Evolutionary conservation across 2,797 vertebrate genomes (phyloP), one percentile per base, ranked within the genome.

Genomic region (Pangasius mekongensis): DNA sequence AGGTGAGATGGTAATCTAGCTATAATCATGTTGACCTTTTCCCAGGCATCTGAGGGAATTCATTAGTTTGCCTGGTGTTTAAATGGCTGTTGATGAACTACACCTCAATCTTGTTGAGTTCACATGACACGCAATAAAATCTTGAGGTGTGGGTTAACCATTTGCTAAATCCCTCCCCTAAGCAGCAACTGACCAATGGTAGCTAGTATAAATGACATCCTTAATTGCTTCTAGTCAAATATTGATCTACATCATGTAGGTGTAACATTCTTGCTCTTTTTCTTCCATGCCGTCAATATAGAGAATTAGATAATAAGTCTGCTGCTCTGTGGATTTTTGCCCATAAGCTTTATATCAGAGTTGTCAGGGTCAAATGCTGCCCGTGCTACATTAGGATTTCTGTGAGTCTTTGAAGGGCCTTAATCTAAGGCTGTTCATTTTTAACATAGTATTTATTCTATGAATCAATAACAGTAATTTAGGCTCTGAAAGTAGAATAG

Each of bases 1-100:
- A 98, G 97, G 98, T 98, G 77, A 90, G 87, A 56, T 22, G 36
- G 49, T 47, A 60, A 62, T 60, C 11, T 80, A 10, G 8, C 43
- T 56, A 77, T 54, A 49, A 33, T 77, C 49, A 30, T 54, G 5
- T 33, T 78, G 27, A 60, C 30, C 0, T 52, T 22, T 22, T 47
- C 39, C 18, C 4, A 20, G 11, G 16, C 36, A 20, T 47, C 66
- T 62, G 10, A 60, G 20, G 6, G 8, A 22, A n/a, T 62, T 66
- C 20, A 54, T 60, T 56, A 16, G 11, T 22, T 52, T 71, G 16
- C 5, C 22, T 62, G 33, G 22, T 83, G 36, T 83, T 36, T 64
- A 58, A 81, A 58, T 24, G 3, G 7, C n/a, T 56, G n/a, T 56
- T 47, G 22, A 47, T 47, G 10, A 27, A 4, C 47, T 5, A 47